Evolutionary conservation across 2,113 vertebrate genomes (phyloP).

Genomic region (Xiphophorus hellerii): DNA sequence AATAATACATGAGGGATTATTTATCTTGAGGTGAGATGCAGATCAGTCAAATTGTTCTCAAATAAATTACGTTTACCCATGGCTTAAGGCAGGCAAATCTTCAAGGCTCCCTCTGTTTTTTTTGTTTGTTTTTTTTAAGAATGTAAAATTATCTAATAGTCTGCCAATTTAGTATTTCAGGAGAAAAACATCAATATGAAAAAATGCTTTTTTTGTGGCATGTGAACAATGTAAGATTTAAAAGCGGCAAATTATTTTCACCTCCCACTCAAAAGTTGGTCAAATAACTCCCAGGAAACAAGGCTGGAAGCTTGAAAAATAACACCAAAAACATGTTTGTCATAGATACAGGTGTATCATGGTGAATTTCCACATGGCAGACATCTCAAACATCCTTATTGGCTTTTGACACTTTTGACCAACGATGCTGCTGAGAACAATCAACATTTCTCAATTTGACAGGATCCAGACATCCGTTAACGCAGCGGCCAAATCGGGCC

Average conservation of each 20-base stretch:
- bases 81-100: slow-evolving; percentile 59
- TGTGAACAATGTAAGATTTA: neutral
- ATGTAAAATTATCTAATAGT: slow-evolving; percentile 49
- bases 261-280: neutral
- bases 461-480: slow-evolving; percentile 52
- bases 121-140: neutral
- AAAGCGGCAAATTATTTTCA: neutral
- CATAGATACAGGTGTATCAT: neutral
- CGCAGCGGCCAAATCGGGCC: slow-evolving; percentile 26
- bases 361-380: slow-evolving; percentile 25
- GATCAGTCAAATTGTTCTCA: slow-evolving; percentile 69
- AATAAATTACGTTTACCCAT: slow-evolving; percentile 68
- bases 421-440: slow-evolving; percentile 61
- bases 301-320: neutral
- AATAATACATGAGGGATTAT: slow-evolving; percentile 71
- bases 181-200: slow-evolving; percentile 16
- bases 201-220: slow-evolving; percentile 10
- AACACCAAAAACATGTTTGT: neutral
- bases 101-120: slow-evolving; percentile 23
- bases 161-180: slow-evolving; percentile 24
- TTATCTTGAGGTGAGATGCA: slow-evolving; percentile 66
- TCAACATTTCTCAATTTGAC: slow-evolving; percentile 67
- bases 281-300: neutral
- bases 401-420: slow-evolving; percentile 71
- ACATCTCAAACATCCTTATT: slow-evolving; percentile 54